These are phyloP conservation scores for Corythoichthys intestinalis DNA, from an alignment of 2,113 vertebrate genomes.

Conservation along the genomic window DNA sequence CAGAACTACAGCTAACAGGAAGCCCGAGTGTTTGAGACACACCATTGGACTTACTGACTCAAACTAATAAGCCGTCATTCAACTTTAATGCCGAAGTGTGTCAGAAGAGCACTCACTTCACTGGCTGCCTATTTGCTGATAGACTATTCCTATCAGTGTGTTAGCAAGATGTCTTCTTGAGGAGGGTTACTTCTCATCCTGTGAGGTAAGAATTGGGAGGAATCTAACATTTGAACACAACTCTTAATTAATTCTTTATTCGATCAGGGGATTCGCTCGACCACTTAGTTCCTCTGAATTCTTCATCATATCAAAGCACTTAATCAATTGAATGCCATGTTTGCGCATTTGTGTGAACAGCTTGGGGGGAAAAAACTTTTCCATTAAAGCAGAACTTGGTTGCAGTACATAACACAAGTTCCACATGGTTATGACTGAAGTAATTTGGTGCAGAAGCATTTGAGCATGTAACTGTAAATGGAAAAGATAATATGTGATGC, in stretches of 20 bases:
- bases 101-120: conserved; percentile 38
- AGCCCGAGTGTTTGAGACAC: conserved; percentile 47
- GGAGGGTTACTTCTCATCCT: not conserved
- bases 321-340: too few species aligned
- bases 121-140: conserved; percentile 18
- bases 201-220: not conserved
- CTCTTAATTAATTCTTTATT: not conserved
- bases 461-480: too few species aligned
- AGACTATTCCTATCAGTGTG: conserved; percentile 36
- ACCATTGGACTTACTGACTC: conserved; percentile 37
- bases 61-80: conserved; percentile 59
- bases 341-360: too few species aligned
- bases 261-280: not conserved
- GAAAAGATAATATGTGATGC: too few species aligned
- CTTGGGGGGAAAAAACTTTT: too few species aligned
- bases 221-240: not conserved
- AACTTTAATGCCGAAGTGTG: conserved; percentile 67
- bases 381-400: too few species aligned
- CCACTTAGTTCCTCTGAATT: not conserved
- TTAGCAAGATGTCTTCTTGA: conserved; percentile 13
- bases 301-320: too few species aligned
- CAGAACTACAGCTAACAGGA: conserved; percentile 60
- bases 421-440: too few species aligned
- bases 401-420: too few species aligned
- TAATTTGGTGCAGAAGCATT: too few species aligned